phyloP scores from a whole-genome alignment of 2,113 vertebrate genomes.

The Lonchura striata region DNA sequence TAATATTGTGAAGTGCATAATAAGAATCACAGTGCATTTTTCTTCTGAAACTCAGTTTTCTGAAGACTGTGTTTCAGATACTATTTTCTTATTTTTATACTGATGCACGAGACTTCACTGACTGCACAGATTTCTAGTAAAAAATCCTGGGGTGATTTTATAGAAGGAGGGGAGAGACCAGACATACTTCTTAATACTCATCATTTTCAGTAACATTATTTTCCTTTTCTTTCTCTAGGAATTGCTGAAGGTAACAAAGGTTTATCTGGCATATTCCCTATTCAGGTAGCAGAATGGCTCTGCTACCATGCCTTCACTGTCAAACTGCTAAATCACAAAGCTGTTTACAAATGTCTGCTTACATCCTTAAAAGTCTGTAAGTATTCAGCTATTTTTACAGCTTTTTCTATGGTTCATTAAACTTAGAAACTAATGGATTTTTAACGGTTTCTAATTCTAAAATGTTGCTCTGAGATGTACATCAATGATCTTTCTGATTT shows the following conservation, averaged over 20 bases:
- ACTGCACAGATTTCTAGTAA: not conserved
- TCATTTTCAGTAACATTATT: not conserved
- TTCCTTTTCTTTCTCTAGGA: slow-evolving; percentile 20
- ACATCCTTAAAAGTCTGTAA: slow-evolving; percentile 65
- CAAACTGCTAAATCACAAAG: slow-evolving; percentile 65
- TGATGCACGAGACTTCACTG: not conserved
- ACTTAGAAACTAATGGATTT: not conserved
- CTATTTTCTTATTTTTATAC: not conserved
- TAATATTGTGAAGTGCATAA: not conserved
- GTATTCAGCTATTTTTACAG: not conserved
- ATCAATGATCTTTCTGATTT: not conserved
- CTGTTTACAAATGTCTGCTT: slow-evolving; percentile 72
- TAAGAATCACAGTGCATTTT: not conserved
- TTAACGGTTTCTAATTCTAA: not conserved
- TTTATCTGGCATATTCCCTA: slow-evolving; percentile 36
- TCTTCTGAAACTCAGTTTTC: not conserved
- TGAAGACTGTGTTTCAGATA: not conserved
- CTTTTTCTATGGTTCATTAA: not conserved
- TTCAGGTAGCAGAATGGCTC: slow-evolving; percentile 72
- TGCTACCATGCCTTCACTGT: slow-evolving; percentile 70
- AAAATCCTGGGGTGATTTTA: not conserved
- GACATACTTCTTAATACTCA: not conserved
- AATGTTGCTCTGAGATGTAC: not conserved
- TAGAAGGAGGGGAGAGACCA: not conserved
- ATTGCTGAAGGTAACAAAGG: not conserved